Evolutionary conservation across 2,113 vertebrate genomes (phyloP).

Genomic region (Lates calcarifer): DNA sequence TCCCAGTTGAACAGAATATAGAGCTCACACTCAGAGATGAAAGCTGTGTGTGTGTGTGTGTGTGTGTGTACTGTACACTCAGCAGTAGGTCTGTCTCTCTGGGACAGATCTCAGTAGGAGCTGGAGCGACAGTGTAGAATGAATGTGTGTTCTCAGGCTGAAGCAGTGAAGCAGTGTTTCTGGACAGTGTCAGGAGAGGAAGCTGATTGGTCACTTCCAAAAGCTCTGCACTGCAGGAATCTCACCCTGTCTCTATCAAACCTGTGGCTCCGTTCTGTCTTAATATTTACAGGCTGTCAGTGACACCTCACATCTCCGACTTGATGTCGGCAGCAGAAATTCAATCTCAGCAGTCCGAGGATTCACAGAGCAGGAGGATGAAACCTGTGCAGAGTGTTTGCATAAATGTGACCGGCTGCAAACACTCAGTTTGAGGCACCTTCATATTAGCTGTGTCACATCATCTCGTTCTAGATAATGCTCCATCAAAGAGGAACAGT

Average conservation of each 20-base stretch:
- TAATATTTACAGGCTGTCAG: not conserved
- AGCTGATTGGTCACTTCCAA: slow-evolving; percentile 7
- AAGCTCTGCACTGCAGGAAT: not conserved
- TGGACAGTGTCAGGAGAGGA: not conserved
- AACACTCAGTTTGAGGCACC: not conserved
- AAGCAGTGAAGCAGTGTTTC: not conserved
- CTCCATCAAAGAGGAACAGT: too few relatives aligned
- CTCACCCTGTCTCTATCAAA: not conserved
- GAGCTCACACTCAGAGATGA: slow-evolving; percentile 40
- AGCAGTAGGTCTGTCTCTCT: slow-evolving; percentile 56
- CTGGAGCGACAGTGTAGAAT: not conserved
- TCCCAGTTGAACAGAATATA: slow-evolving; percentile 62
- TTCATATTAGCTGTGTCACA: too few relatives aligned
- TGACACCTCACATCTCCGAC: not conserved
- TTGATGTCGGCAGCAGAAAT: not conserved
- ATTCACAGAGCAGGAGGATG: too few relatives aligned
- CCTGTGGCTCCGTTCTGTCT: not conserved
- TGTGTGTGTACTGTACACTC: not conserved
- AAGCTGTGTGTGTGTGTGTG: slow-evolving; percentile 13
- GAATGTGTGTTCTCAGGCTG: slow-evolving; percentile 9
- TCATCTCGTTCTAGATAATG: not conserved
- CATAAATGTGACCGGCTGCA: too few relatives aligned
- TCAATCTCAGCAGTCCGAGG: too few relatives aligned
- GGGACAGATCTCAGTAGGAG: slow-evolving; percentile 57
- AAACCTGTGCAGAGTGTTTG: not conserved